phyloP scores from a whole-genome alignment of 2,888 invertebrate species.

The Cantharis rufa region DNA sequence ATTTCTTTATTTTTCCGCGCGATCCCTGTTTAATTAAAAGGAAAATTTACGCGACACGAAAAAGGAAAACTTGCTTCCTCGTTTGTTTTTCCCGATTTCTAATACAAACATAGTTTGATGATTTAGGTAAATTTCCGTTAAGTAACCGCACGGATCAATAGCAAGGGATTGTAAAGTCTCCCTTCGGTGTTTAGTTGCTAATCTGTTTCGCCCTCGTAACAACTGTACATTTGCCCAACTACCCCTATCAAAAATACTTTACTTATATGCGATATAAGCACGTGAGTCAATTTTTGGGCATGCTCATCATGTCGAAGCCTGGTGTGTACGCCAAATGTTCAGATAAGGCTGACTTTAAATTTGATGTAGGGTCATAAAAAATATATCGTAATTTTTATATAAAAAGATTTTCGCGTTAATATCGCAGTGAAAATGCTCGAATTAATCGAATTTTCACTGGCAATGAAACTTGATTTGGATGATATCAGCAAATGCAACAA shows the following conservation, averaged over 20 bases:
- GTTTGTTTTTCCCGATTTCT: conserved; percentile 2
- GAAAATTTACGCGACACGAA: background rate
- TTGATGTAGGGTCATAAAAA: background rate
- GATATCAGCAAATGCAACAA: too few relatives aligned
- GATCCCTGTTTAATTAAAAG: background rate
- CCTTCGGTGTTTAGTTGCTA: conserved; percentile 38
- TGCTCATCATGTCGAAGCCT: conserved; percentile 15
- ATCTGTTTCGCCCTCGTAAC: conserved; percentile 38
- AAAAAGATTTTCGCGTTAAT: background rate
- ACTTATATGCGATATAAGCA: conserved; percentile 25
- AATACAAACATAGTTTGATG: conserved; percentile 13
- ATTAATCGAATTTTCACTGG: background rate
- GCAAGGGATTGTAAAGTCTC: conserved; percentile 38
- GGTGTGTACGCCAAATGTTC: conserved; percentile 23
- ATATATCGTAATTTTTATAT: background rate
- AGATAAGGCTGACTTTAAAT: conserved; percentile 12
- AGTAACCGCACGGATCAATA: conserved; percentile 34
- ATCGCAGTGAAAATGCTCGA: background rate
- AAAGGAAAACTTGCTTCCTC: background rate
- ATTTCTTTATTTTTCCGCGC: background rate
- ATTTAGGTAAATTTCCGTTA: conserved; percentile 32
- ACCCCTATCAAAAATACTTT: conserved; percentile 27
- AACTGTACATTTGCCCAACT: conserved; percentile 37
- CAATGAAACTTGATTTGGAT: too few relatives aligned
- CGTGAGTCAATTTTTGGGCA: conserved; percentile 28